A percentile compares a stretch with the other conserved stretches of the same genome.
Conservation (phyloP, 2,113 vertebrate genomes). For the Phalacrocorax carbo region DNA sequence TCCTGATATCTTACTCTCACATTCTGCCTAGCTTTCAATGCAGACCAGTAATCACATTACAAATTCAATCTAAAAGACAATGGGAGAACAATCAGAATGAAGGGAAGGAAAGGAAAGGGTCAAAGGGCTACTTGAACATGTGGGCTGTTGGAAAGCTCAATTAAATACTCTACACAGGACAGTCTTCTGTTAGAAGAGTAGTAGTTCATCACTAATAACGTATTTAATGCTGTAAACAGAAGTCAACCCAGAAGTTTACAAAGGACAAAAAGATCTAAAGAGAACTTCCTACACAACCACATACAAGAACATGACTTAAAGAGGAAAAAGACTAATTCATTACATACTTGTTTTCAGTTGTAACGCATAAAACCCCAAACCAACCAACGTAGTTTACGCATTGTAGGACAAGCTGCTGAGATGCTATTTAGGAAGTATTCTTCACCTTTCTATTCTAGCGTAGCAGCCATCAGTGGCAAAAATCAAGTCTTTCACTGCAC, state of each 20-base stretch:
- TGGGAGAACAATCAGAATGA: slow-evolving; percentile 6
- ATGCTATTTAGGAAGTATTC: neutral
- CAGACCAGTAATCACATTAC: slow-evolving; percentile 82
- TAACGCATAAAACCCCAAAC: neutral
- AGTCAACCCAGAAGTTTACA: neutral
- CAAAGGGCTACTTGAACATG: slow-evolving; percentile 28
- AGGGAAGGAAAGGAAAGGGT: neutral
- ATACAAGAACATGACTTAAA: neutral
- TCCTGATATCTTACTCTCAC: slow-evolving; percentile 75
- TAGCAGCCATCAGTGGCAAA: neutral
- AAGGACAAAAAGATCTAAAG: neutral
- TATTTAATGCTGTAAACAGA: neutral
- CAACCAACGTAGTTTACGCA: neutral
- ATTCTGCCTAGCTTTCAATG: slow-evolving; percentile 49
- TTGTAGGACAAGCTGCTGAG: neutral
- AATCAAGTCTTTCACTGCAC: neutral
- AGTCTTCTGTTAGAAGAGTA: neutral
- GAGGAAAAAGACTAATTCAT: neutral
- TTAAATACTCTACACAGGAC: neutral
- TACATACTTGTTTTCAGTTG: neutral
- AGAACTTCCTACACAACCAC: neutral
- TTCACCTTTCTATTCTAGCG: neutral
- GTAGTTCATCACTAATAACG: neutral
- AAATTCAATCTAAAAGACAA: slow-evolving; percentile 83
- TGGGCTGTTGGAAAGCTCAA: neutral